Evolutionary conservation across 1,140 invertebrate species (phyloP).

Genomic region (Laupala kohalensis): DNA sequence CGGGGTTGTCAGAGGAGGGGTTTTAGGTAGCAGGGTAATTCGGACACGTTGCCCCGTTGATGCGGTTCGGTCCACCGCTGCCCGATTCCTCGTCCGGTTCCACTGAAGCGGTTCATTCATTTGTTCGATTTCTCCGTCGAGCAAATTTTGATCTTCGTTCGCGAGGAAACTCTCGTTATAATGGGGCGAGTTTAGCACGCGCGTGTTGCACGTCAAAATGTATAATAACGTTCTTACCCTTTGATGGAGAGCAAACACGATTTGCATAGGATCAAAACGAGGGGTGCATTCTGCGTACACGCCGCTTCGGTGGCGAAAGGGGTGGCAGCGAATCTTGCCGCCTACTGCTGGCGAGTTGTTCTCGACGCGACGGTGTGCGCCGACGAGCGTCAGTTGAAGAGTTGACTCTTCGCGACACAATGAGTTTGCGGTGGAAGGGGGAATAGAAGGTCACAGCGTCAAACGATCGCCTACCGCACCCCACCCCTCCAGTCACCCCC

Average conservation of each 20-base stretch:
- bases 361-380: background rate
- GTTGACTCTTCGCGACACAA: background rate
- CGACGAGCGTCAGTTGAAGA: background rate
- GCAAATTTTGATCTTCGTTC: background rate
- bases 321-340: background rate
- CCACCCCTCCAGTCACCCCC: too few relatives aligned
- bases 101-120: background rate
- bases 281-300: background rate
- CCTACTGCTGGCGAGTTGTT: background rate
- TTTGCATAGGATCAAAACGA: background rate
- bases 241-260: background rate
- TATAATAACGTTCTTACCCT: background rate
- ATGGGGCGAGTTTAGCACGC: conserved; percentile 15
- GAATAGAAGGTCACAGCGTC: background rate
- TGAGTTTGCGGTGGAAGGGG: background rate
- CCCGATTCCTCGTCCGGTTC: background rate
- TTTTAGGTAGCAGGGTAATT: too few relatives aligned
- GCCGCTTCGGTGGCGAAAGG: background rate
- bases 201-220: conserved; percentile 11
- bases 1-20: too few relatives aligned
- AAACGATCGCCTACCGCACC: background rate
- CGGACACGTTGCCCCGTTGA: too few relatives aligned
- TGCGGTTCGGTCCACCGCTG: background rate
- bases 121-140: background rate
- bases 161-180: background rate